Evolutionary conservation across 2,888 invertebrate species (phyloP).

Genomic region (Drosophila ezoana): DNA sequence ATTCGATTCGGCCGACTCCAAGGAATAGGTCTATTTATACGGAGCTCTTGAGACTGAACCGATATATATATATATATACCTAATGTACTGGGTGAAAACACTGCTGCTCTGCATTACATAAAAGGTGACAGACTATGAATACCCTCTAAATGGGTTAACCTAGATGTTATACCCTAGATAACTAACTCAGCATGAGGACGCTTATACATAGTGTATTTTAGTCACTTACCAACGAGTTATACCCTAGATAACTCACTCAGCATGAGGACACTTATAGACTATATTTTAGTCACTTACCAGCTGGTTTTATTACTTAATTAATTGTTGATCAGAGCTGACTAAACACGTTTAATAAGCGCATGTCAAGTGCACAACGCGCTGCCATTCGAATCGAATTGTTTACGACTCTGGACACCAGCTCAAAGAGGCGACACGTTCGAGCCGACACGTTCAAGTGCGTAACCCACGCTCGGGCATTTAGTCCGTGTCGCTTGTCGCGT

Average conservation of each 20-base stretch:
- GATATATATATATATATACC: too few species aligned
- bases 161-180: too few species aligned
- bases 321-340: background rate
- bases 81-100: too few species aligned
- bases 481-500: constrained; percentile 2
- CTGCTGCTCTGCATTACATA: too few species aligned
- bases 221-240: background rate
- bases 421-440: constrained; percentile 38
- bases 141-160: too few species aligned
- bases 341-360: constrained; percentile 9
- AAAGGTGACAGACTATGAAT: too few species aligned
- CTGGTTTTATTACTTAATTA: background rate
- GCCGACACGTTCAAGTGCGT: constrained; percentile 51
- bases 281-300: background rate
- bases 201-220: background rate
- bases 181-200: too few species aligned
- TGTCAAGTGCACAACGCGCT: constrained; percentile 35
- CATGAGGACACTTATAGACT: background rate
- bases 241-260: too few species aligned
- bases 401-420: constrained; percentile 3
- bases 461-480: constrained; percentile 16
- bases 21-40: too few species aligned
- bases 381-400: constrained; percentile 12
- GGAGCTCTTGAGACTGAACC: too few species aligned
- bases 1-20: too few species aligned